phyloP scores from a whole-genome alignment of 2,113 vertebrate species.

The Phainopepla nitens region DNA sequence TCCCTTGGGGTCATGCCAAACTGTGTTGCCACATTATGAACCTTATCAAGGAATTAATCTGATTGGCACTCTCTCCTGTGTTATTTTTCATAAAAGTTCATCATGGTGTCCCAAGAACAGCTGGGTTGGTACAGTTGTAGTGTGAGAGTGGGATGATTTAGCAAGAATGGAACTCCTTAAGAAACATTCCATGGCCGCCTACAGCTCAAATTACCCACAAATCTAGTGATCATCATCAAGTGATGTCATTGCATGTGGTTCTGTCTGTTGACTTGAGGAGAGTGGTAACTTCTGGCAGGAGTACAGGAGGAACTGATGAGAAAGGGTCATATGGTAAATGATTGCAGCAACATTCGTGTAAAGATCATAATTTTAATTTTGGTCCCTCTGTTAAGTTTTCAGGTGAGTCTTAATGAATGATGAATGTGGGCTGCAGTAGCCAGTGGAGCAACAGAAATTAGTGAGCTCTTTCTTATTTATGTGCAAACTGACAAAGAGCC shows the following conservation, averaged over 20 bases:
- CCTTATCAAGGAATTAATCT: neutral
- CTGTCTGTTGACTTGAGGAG: neutral
- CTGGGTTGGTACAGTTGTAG: neutral
- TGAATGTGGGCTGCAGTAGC: neutral
- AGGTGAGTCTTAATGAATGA: neutral
- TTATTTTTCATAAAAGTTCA: neutral
- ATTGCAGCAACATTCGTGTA: neutral
- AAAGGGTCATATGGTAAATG: neutral
- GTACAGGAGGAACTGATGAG: neutral
- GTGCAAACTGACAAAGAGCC: neutral
- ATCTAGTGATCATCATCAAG: neutral
- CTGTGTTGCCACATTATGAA: neutral
- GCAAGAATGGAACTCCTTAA: neutral
- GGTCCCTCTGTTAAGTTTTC: neutral
- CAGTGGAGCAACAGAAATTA: neutral
- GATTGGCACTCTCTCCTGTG: neutral
- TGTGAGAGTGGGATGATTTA: neutral
- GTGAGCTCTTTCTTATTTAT: neutral
- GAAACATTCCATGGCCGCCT: neutral
- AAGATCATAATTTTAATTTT: neutral
- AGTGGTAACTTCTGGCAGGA: neutral
- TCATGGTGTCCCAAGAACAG: neutral
- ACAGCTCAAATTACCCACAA: neutral
- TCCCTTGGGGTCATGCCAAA: neutral
- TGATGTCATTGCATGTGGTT: neutral